These are phyloP conservation scores for Spinibarbus caldwelli DNA, from an alignment of 2,797 vertebrate species.

Conservation along the genomic window DNA sequence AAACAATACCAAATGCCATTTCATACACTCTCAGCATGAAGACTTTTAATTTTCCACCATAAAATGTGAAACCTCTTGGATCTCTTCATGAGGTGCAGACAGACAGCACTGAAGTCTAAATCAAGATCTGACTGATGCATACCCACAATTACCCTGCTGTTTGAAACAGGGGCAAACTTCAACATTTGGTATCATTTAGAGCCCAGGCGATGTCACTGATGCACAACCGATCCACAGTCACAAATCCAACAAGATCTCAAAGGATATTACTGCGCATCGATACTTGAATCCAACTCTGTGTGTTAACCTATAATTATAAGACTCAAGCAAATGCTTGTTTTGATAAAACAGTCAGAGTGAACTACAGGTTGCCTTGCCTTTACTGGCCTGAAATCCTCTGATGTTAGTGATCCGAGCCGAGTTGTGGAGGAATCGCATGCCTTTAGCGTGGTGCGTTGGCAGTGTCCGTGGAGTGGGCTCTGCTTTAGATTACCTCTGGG, in stretches of 20 bases:
- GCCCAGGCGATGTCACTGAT: conserved; percentile 57
- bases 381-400: conserved; percentile 46
- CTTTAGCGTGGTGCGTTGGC: conserved; percentile 50
- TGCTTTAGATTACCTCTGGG: conserved; percentile 59
- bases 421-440: conserved; percentile 50
- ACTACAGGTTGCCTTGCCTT: conserved; percentile 54
- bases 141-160: conserved; percentile 60
- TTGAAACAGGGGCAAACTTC: conserved; percentile 58
- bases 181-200: conserved; percentile 65
- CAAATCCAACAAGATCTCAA: conserved; percentile 62
- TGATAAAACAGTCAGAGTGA: conserved; percentile 46
- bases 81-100: conserved; percentile 62
- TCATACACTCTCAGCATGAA: conserved; percentile 56
- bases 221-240: conserved; percentile 59
- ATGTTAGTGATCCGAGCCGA: conserved; percentile 54
- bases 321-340: conserved; percentile 51
- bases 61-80: conserved; percentile 54
- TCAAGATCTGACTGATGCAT: conserved; percentile 57
- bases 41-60: conserved; percentile 63
- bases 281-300: conserved; percentile 53
- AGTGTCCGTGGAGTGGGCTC: conserved; percentile 39
- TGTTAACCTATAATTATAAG: conserved; percentile 62
- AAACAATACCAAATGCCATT: conserved; percentile 60
- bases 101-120: conserved; percentile 62
- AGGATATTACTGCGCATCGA: conserved; percentile 53